phyloP scores from a whole-genome alignment of 2,888 invertebrate genomes.

The Hirudinaria manillensis region DNA sequence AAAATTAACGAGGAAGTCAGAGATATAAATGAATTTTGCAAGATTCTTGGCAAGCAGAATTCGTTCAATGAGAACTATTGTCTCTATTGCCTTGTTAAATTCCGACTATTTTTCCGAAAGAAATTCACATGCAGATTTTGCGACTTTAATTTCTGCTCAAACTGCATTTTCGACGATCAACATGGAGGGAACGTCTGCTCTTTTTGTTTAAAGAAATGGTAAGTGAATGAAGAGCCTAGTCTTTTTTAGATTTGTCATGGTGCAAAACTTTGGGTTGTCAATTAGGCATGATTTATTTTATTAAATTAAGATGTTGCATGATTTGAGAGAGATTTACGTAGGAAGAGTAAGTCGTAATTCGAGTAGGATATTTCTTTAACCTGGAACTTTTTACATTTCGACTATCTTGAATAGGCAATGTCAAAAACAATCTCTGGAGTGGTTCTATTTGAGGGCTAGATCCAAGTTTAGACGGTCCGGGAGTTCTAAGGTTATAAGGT shows the following conservation, averaged over 20 bases:
- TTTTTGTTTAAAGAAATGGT: conserved; percentile 51
- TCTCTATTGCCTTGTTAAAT: conserved; percentile 44
- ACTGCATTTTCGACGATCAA: conserved; percentile 41
- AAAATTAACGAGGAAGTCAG: conserved; percentile 46
- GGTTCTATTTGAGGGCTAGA: conserved; percentile 49
- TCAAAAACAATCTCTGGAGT: conserved; percentile 45
- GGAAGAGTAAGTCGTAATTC: no score
- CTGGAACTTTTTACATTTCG: no score
- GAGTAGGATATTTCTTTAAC: no score
- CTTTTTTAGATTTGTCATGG: not conserved
- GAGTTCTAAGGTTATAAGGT: conserved; percentile 51
- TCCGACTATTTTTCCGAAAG: conserved; percentile 48
- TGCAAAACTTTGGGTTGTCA: not conserved
- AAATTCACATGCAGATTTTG: conserved; percentile 47
- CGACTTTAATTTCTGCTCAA: conserved; percentile 49
- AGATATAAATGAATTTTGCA: conserved; percentile 45
- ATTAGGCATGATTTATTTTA: not conserved
- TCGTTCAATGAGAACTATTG: conserved; percentile 50
- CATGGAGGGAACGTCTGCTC: conserved; percentile 44
- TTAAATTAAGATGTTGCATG: not conserved
- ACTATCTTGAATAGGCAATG: conserved; percentile 42
- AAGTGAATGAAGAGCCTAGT: conserved; percentile 13
- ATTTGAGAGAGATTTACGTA: no score
- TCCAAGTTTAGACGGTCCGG: conserved; percentile 48
- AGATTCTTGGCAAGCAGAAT: conserved; percentile 43